A percentile compares a stretch with the other conserved stretches of the same genome.
Conservation (phyloP, 2,113 vertebrate species). For the Xiphophorus maculatus region DNA sequence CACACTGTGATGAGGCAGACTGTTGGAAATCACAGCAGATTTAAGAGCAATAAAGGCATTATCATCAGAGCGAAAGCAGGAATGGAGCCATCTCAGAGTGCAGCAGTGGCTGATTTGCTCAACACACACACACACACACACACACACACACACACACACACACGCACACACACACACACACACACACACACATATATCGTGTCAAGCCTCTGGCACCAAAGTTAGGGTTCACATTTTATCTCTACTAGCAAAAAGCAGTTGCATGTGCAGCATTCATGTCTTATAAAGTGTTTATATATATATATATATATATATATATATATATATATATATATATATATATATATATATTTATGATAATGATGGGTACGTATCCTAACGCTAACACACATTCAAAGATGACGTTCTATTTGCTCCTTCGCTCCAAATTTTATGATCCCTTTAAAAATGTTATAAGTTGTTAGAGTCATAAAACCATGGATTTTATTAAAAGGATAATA, state of each 20-base stretch:
- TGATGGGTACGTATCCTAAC: not conserved
- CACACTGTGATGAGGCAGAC: conserved; percentile 13
- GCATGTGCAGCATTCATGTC: not conserved
- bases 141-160: too few species aligned
- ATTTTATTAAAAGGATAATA: not conserved
- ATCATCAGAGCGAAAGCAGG: conserved; percentile 10
- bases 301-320: not conserved
- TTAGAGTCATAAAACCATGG: not conserved
- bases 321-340: not conserved
- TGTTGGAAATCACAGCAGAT: conserved; percentile 17
- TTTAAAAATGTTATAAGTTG: not conserved
- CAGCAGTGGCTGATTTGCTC: conserved; percentile 19
- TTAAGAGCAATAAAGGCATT: conserved; percentile 10
- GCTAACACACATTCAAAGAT: not conserved
- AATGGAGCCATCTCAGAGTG: not conserved
- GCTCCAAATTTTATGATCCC: too few species aligned
- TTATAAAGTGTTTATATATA: not conserved
- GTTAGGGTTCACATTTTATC: conserved; percentile 9
- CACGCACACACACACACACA: too few species aligned
- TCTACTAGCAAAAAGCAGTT: conserved; percentile 19
- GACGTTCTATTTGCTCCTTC: too few species aligned
- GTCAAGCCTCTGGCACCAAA: conserved; percentile 19
- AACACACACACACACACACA: not conserved
- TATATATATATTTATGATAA: not conserved
- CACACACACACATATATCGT: too few species aligned